phyloP scores from a whole-genome alignment of 2,113 vertebrate genomes.

The Ptyas mucosa region DNA sequence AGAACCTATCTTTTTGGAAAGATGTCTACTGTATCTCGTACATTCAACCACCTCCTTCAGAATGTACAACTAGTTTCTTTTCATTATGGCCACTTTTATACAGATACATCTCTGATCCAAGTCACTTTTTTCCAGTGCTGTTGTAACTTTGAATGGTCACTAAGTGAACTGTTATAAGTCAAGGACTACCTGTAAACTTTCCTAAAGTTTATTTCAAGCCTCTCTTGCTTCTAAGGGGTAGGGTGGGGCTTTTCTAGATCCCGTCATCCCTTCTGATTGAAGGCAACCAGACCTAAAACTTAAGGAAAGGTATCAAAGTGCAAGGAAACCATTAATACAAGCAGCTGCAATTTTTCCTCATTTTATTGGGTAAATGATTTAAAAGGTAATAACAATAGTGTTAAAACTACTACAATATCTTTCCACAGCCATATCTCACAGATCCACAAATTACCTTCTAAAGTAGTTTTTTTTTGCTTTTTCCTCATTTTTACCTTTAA shows the following conservation, averaged over 20 bases:
- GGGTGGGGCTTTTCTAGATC: neutral
- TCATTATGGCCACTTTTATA: neutral
- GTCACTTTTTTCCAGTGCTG: neutral
- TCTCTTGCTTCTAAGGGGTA: neutral
- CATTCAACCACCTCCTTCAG: neutral
- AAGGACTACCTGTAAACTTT: neutral
- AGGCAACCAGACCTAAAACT: neutral
- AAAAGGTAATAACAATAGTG: conserved; percentile 99
- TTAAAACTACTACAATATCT: conserved; percentile 99
- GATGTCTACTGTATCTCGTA: neutral
- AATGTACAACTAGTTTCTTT: neutral
- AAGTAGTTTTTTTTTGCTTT: conserved; percentile 51
- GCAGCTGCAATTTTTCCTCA: conserved; percentile 66
- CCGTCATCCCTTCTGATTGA: neutral
- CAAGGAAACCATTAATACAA: conserved; percentile 25
- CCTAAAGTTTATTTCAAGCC: neutral
- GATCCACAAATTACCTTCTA: conserved; percentile 88
- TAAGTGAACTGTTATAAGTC: neutral
- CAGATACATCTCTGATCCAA: neutral
- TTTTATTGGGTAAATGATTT: conserved; percentile 99
- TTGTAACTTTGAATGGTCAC: neutral
- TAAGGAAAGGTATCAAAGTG: conserved; percentile 42
- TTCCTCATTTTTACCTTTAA: conserved; percentile 75
- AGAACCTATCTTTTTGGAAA: neutral
- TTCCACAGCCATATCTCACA: conserved; percentile 96